A percentile compares a stretch with the other conserved stretches of the same genome.
Evolutionary conservation across 2,888 invertebrate species (phyloP).

Genomic region (Oxystoma pomonae): DNA sequence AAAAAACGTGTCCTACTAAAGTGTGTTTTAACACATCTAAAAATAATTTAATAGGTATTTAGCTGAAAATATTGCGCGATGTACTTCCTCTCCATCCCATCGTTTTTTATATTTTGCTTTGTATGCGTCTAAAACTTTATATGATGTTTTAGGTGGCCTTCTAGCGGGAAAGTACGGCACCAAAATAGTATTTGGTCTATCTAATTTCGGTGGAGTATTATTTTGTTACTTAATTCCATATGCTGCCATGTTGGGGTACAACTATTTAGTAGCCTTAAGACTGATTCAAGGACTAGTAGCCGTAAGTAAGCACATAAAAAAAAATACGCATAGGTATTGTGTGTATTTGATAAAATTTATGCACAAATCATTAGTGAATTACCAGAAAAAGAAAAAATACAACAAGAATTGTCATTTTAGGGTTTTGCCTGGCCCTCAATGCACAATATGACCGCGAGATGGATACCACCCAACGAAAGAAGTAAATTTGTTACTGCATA

Average conservation of each 20-base stretch:
- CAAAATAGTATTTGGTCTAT: constrained; percentile 64
- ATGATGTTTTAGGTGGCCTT: constrained; percentile 52
- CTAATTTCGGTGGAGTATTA: constrained; percentile 60
- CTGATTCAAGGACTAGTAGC: constrained; percentile 65
- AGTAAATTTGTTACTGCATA: constrained; percentile 50
- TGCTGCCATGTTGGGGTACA: constrained; percentile 56
- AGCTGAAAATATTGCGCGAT: no score
- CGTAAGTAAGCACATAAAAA: constrained; percentile 57
- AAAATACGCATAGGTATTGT: no score
- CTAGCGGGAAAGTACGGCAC: constrained; percentile 66
- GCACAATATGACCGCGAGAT: constrained; percentile 73
- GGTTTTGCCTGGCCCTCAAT: constrained; percentile 72
- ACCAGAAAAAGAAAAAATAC: no score
- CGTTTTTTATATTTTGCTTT: no score
- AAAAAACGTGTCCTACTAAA: no score
- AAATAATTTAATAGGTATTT: no score
- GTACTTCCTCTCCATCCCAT: no score
- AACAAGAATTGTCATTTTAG: no score
- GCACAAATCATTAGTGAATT: no score
- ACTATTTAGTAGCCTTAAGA: constrained; percentile 56
- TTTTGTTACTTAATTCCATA: constrained; percentile 63
- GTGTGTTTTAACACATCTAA: no score
- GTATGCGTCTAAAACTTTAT: no score
- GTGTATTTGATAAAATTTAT: no score
- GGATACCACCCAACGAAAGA: constrained; percentile 79